Evolutionary conservation across 2,797 vertebrate genomes (phyloP), one percentile per base, ranked within the genome.

Genomic region (Xiphorhynchus erythropygius): DNA sequence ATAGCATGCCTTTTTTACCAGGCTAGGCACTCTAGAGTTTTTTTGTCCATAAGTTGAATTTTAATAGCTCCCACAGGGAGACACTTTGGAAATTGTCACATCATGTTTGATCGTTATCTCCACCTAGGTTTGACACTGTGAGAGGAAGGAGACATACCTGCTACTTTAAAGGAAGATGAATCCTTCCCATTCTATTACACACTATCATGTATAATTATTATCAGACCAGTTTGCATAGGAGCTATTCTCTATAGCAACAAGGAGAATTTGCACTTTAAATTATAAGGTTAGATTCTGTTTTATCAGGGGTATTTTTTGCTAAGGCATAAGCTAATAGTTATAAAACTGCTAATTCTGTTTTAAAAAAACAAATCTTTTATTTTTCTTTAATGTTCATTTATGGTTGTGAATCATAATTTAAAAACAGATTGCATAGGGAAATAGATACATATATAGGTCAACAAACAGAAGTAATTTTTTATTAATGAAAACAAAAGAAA

Each of bases 41-140:
- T 89, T 91, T 89, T 87, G 22, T 87, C 25, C 53, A 22, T 85
- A 92, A 92, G 23, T 50, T 87, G 82, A 91, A 85, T 90, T 93
- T 90, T 94, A 96, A 95, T 91, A 89, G 57, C 46, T 96, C 69
- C 82, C 89, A 95, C 21, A 90, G 90, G 80, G 86, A 94, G 60
- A 59, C 13, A 52, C 18, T 80, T 42, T 0, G 0, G 57, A 89
- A 94, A 79, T 77, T 83, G 84, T 92, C 86, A 80, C 39, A 83
- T 78, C 30, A 35, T 78, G 84, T 93, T 95, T 96, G 90, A 96
- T 93, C 75, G 65, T 82, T 83, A 7, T 77, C 86, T 93, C 52
- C 86, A 62, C 87, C 56, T 68, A 76, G n/a, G 17, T 82, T 85
- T 96, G 86, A 80, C 73, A 64, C 49, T 33, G 7, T 23, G 30